Evolutionary conservation across 2,797 vertebrate species (phyloP), one percentile per base, ranked within the genome.

Genomic region (Pipistrellus pygmaeus): DNA sequence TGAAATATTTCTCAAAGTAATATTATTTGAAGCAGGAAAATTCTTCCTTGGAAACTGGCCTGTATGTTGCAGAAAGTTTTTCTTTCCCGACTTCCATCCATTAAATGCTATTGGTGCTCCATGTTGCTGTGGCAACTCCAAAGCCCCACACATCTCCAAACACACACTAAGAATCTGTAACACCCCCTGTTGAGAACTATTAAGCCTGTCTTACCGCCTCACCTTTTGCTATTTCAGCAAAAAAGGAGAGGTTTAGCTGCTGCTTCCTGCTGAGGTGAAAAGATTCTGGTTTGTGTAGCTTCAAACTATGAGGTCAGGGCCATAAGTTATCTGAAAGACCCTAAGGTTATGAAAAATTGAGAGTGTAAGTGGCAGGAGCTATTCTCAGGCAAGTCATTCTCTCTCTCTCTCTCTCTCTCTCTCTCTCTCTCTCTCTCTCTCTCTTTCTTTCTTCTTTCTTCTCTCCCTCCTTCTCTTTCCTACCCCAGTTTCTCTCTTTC

Each of bases 191-290:
- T 85, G 90, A 78, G 46, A 71, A 80, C 64, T 73, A 41, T 46
- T 78, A 46, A 88, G n/a, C 8, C 14, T 51, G 2, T 57, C 27
- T 93, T 85, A 76, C 41, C 14, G 85, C 17, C 84, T 91, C 32
- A 82, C n/a, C 51, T 87, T 94, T 94, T 53, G 55, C 27, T 86
- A 25, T 78, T 95, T 96, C 41, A 68, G 83, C 41, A 83, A 87
- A 48, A 89, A 17, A 71, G n/a, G 41, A 57, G 60, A 93, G 27
- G 13, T 60, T 80, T 76, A 90, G 30, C 32, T 80, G 75, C 32
- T 90, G 57, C 78, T 93, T 92, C 21, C 44, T 38, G 53, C 46
- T 76, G 51, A 62, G 73, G 51, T 90, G 72, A 62, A 92, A 93
- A 84, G 51, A 76, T 51, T 85, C 66, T 94, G 32, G 41, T 87